Conservation (phyloP, 1,140 invertebrate species). For the Notospermus geniculatus region DNA sequence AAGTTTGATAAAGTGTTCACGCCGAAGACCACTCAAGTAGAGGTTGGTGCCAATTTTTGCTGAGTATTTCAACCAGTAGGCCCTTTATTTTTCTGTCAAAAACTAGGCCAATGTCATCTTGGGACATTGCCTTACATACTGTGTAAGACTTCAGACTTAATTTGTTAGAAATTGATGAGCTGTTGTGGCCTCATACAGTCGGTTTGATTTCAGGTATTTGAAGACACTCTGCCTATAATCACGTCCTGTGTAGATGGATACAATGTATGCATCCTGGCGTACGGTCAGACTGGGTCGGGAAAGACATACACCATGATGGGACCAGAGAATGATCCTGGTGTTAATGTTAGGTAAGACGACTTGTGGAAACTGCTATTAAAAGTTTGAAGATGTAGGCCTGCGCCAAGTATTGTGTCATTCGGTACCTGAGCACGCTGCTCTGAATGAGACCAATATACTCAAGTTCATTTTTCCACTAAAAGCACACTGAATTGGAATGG, state of each 20-base stretch:
- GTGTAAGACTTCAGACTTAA: conserved; percentile 8
- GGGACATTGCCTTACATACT: too few species aligned
- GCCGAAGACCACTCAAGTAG: conserved; percentile 95
- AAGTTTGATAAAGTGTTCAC: conserved; percentile 90
- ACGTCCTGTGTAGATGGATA: conserved; percentile 68
- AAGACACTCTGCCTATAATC: conserved; percentile 50
- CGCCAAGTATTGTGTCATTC: too few species aligned
- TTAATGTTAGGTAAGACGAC: conserved; percentile 59
- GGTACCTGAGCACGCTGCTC: too few species aligned
- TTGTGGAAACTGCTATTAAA: too few species aligned
- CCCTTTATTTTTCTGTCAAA: too few species aligned
- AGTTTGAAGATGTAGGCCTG: too few species aligned
- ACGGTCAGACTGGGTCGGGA: conserved; percentile 77
- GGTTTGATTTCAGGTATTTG: conserved; percentile 45
- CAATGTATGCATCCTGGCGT: conserved; percentile 87
- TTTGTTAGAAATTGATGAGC: background rate
- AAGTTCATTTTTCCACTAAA: too few species aligned
- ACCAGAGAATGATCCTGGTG: conserved; percentile 66
- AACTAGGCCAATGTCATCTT: too few species aligned
- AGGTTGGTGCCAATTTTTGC: conserved; percentile 75
- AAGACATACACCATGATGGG: conserved; percentile 76
- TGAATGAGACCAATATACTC: too few species aligned
- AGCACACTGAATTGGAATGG: too few species aligned
- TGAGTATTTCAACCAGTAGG: too few species aligned
- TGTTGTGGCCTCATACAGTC: too few species aligned